phyloP scores from a whole-genome alignment of 1,140 invertebrate genomes.

The Atta colombica region DNA sequence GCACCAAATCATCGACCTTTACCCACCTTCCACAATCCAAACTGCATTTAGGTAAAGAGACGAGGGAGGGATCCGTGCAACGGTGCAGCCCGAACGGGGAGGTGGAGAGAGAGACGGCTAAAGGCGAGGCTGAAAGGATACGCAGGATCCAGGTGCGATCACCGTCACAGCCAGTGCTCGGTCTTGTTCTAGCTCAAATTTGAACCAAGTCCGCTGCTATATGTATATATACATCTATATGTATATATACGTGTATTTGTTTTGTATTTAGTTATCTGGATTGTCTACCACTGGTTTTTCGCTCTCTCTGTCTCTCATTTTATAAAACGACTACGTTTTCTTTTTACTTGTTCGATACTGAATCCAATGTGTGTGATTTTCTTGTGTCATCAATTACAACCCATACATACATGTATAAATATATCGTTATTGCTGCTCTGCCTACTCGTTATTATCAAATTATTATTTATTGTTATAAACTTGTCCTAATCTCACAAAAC shows the following conservation, averaged over 20 bases:
- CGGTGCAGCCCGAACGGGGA: slow-evolving; percentile 75
- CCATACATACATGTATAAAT: background rate
- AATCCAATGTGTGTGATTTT: slow-evolving; percentile 41
- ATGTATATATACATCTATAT: slow-evolving; percentile 42
- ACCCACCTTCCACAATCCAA: slow-evolving; percentile 62
- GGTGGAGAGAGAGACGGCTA: slow-evolving; percentile 76
- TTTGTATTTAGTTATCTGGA: slow-evolving; percentile 49
- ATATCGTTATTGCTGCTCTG: slow-evolving; percentile 11
- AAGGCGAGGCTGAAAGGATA: slow-evolving; percentile 77
- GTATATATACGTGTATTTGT: slow-evolving; percentile 25
- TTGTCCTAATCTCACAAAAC: background rate
- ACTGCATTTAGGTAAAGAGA: slow-evolving; percentile 83
- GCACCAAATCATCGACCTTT: slow-evolving; percentile 30
- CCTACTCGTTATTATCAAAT: background rate
- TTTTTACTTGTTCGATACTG: slow-evolving; percentile 17
- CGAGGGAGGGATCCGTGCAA: slow-evolving; percentile 73
- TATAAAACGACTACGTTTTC: slow-evolving; percentile 10
- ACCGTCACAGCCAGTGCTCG: slow-evolving; percentile 73
- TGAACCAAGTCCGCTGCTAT: slow-evolving; percentile 53
- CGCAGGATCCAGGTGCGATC: slow-evolving; percentile 84
- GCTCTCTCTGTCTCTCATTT: slow-evolving; percentile 26
- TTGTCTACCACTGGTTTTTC: slow-evolving; percentile 67
- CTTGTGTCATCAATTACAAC: slow-evolving; percentile 34
- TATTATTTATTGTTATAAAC: slow-evolving; percentile 22
- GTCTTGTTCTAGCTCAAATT: slow-evolving; percentile 71